A percentile compares a stretch with the other conserved stretches of the same genome.
Evolutionary conservation across 2,113 vertebrate genomes (phyloP).

Genomic region (Pterocles burchelli): DNA sequence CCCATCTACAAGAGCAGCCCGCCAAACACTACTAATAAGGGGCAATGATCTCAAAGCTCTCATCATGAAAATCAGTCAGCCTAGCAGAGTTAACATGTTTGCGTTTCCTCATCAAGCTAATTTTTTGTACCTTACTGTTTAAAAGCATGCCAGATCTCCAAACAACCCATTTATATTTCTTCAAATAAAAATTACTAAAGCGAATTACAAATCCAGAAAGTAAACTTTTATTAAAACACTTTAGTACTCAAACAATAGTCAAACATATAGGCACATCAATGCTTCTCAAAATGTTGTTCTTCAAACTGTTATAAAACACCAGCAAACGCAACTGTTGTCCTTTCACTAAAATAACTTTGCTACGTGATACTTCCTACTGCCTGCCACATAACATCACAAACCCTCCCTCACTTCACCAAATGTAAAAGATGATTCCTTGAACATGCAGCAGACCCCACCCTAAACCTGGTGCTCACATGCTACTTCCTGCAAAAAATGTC

Average conservation of each 20-base stretch:
- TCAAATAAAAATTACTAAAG: neutral
- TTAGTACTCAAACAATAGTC: neutral
- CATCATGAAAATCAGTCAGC: neutral
- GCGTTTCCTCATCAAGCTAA: neutral
- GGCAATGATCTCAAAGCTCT: neutral
- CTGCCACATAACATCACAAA: neutral
- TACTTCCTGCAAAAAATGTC: neutral
- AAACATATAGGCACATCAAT: neutral
- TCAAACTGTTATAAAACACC: neutral
- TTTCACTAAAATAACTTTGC: neutral
- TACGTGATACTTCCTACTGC: neutral
- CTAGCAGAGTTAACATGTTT: neutral
- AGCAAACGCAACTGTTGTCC: neutral
- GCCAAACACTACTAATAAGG: neutral
- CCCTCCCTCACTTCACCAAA: neutral
- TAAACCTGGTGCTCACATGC: neutral
- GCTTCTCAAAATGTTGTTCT: neutral
- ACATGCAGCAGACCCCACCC: neutral
- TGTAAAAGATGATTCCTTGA: neutral
- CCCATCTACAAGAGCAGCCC: neutral
- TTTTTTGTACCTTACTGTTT: neutral
- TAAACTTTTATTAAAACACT: neutral
- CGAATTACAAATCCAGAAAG: neutral
- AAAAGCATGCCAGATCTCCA: neutral
- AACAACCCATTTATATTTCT: neutral